These are phyloP conservation scores for Rotaria macrura DNA, from an alignment of 2,888 invertebrate genomes.

Conservation along the genomic window DNA sequence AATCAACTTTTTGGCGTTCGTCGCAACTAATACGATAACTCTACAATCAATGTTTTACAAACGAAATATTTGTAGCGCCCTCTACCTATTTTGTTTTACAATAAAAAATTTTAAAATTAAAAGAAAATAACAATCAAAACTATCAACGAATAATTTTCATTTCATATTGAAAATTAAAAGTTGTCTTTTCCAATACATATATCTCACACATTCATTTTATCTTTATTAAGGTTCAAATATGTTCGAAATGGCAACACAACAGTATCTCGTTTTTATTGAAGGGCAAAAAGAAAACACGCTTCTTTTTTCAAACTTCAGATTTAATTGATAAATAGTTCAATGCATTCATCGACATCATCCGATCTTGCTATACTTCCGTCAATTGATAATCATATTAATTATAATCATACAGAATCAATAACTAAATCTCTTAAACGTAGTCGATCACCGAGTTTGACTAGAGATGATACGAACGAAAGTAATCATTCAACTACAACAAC, in stretches of 20 bases:
- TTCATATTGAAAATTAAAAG: too few relatives aligned
- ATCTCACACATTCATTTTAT: neutral
- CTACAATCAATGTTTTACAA: neutral
- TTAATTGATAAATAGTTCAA: neutral
- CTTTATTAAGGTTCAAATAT: neutral
- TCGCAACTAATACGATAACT: neutral
- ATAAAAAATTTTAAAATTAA: neutral
- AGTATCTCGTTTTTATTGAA: neutral
- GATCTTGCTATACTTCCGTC: neutral
- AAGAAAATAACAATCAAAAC: too few relatives aligned
- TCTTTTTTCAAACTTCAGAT: neutral
- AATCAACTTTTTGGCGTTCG: too few relatives aligned
- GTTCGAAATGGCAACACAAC: neutral
- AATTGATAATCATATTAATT: neutral
- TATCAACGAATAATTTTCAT: too few relatives aligned
- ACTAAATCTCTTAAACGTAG: conserved; percentile 2
- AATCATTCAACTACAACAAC: neutral
- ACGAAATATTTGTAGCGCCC: neutral
- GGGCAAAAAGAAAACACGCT: neutral
- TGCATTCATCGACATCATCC: neutral
- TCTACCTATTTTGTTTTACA: neutral
- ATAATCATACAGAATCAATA: neutral
- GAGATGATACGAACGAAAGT: neutral
- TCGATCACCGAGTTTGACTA: conserved; percentile 1
- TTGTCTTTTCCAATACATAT: too few relatives aligned